phyloP scores from a whole-genome alignment of 2,797 vertebrate species.

The Hylomyscus alleni region DNA sequence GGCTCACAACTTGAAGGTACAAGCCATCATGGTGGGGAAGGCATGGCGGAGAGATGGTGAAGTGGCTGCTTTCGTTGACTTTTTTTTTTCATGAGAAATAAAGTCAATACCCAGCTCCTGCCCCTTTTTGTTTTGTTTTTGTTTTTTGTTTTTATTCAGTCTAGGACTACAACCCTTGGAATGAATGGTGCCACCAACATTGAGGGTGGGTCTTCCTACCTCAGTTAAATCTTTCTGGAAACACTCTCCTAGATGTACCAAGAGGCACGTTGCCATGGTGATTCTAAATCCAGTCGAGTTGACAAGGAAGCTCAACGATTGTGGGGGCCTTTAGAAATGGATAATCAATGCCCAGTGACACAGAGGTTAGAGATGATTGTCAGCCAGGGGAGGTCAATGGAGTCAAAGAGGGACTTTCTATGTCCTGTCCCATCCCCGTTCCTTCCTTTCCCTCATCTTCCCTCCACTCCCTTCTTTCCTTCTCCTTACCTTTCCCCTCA shows the following conservation, averaged over 20 bases:
- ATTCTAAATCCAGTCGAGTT: not conserved
- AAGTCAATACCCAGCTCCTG: not conserved
- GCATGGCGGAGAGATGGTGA: not conserved
- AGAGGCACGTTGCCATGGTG: not conserved
- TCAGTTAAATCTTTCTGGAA: not conserved
- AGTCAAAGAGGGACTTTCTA: not conserved
- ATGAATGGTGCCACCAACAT: not conserved
- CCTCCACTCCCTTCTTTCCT: not conserved
- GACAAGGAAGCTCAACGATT: not conserved
- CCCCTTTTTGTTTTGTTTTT: not conserved
- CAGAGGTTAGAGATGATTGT: constrained; percentile 12
- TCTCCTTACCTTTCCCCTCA: no score
- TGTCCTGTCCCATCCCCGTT: not conserved
- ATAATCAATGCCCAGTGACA: not conserved
- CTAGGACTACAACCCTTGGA: not conserved
- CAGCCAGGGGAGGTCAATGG: not conserved
- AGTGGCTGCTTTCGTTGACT: not conserved
- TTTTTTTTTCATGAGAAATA: not conserved
- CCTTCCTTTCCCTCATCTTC: no score
- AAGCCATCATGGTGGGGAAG: not conserved
- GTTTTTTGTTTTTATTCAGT: not conserved
- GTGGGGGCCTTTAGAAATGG: not conserved
- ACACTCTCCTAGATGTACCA: not conserved
- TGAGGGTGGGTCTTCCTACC: not conserved
- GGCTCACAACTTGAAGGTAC: not conserved